A percentile compares a stretch with the other conserved stretches of the same genome.
These are phyloP conservation scores for Deilephila porcellus DNA, from an alignment of 2,888 invertebrate species.

Conservation along the genomic window DNA sequence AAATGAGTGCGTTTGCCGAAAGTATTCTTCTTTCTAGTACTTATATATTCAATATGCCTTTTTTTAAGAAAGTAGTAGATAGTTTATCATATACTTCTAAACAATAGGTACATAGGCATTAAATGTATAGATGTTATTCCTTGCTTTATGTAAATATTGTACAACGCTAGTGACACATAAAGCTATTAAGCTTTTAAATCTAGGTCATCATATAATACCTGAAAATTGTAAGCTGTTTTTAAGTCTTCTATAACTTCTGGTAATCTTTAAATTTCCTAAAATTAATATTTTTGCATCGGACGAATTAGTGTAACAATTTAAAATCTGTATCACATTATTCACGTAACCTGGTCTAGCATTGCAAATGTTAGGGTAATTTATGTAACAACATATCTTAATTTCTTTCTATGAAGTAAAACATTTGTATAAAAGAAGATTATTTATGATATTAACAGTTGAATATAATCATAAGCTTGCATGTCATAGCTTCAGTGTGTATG, in stretches of 20 bases:
- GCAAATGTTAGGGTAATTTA: background rate
- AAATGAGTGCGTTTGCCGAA: background rate
- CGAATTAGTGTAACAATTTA: background rate
- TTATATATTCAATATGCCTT: slow-evolving; percentile 5
- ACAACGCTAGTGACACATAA: slow-evolving; percentile 1
- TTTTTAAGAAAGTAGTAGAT: slow-evolving; percentile 5
- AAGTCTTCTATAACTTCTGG: background rate
- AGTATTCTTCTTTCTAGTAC: background rate
- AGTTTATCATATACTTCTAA: background rate
- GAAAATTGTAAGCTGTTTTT: background rate
- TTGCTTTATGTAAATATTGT: slow-evolving; percentile 11
- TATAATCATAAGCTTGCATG: slow-evolving; percentile 15
- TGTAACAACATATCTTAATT: background rate
- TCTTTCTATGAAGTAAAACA: background rate
- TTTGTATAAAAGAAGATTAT: background rate
- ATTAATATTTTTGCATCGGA: too few relatives aligned
- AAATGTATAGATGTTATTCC: background rate
- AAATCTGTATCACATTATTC: too few relatives aligned
- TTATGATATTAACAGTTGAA: background rate
- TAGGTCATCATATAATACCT: background rate
- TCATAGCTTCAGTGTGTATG: background rate
- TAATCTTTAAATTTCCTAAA: too few relatives aligned
- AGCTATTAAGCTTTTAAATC: background rate
- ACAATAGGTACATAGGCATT: background rate
- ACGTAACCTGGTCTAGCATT: background rate